Percentiles rank a stretch among this genome's conserved stretches.
Conservation (phyloP, 2,797 vertebrate species). For the Phrynocephalus forsythii region DNA sequence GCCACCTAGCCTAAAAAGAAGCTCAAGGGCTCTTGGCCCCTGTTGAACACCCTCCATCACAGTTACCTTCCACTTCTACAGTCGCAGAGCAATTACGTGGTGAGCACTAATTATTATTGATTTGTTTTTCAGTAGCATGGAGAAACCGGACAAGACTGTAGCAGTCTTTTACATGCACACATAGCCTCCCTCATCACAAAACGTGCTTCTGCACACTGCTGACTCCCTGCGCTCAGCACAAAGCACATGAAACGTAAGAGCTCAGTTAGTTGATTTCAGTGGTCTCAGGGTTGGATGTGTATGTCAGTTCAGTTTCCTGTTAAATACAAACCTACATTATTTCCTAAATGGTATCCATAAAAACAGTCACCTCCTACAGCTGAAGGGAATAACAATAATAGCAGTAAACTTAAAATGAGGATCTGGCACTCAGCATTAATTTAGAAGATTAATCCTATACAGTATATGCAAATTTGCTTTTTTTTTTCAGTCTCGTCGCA, state of each 20-base stretch:
- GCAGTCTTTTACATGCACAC: neutral
- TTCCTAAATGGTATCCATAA: neutral
- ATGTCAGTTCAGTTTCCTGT: neutral
- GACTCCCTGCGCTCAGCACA: neutral
- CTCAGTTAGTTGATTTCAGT: neutral
- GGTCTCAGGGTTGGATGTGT: neutral
- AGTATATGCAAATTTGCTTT: neutral
- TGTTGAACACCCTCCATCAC: neutral
- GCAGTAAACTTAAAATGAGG: neutral
- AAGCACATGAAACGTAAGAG: neutral
- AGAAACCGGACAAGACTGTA: neutral
- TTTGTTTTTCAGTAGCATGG: neutral
- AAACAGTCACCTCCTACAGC: neutral
- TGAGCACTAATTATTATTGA: conserved; percentile 10
- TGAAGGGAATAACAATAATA: neutral
- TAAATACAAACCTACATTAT: neutral
- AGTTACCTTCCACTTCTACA: neutral
- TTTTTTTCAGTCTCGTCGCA: neutral
- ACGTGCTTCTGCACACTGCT: neutral
- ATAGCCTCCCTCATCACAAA: neutral
- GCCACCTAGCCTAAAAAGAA: neutral
- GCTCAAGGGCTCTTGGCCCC: neutral
- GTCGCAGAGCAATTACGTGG: neutral
- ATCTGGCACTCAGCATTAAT: neutral
- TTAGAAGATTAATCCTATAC: neutral